Evolutionary conservation across 1,140 invertebrate genomes (phyloP).

Genomic region (Calephelis virginiensis): DNA sequence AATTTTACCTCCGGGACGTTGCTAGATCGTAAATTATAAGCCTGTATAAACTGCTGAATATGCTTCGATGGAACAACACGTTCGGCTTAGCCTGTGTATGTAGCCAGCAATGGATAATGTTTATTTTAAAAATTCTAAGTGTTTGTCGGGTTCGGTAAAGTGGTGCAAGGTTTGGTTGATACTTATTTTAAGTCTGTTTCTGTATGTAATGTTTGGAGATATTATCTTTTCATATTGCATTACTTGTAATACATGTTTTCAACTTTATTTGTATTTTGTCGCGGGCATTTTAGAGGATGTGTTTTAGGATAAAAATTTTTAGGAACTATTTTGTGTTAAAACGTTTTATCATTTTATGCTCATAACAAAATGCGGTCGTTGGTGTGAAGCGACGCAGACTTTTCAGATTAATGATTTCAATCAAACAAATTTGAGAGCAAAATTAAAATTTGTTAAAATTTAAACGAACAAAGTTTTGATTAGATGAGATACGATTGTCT

Average conservation of each 20-base stretch:
- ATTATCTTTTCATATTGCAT: background rate
- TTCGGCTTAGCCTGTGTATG: conserved; percentile 14
- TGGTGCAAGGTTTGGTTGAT: background rate
- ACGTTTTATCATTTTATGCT: background rate
- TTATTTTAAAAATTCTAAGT: conserved; percentile 11
- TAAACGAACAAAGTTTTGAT: no score
- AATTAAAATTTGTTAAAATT: no score
- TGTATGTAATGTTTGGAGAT: background rate
- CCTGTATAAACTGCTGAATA: conserved; percentile 16
- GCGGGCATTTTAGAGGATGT: background rate
- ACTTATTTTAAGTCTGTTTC: background rate
- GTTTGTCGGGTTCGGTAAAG: background rate
- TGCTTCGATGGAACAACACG: conserved; percentile 31
- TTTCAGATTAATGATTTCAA: no score
- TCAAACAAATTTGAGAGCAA: no score
- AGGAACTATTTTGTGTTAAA: background rate
- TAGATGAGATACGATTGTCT: no score
- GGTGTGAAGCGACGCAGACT: no score
- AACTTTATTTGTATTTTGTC: background rate
- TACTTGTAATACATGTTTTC: background rate
- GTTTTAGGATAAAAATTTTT: background rate
- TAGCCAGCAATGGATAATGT: conserved; percentile 7
- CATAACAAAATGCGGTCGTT: no score
- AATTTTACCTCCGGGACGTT: conserved; percentile 48
- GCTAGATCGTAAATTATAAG: conserved; percentile 17